Evolutionary conservation across 2,113 vertebrate genomes (phyloP).

Genomic region (Dromaius novaehollandiae): DNA sequence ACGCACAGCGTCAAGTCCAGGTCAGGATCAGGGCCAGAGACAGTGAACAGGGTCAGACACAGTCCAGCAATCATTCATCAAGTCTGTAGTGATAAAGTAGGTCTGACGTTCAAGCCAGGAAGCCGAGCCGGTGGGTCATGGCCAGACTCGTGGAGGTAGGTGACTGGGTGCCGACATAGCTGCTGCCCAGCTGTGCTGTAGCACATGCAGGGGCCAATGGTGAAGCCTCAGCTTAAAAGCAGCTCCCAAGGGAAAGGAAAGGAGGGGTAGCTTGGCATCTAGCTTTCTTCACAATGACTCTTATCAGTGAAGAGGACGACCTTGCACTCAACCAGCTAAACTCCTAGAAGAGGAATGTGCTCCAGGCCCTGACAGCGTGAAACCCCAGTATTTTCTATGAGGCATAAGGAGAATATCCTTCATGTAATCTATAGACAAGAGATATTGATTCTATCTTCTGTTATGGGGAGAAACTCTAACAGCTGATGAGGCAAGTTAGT

Average conservation of each 20-base stretch:
- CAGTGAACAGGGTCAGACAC: not conserved
- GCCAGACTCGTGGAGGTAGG: too few species aligned
- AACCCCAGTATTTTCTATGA: not conserved
- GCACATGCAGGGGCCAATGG: too few species aligned
- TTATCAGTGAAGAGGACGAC: not conserved
- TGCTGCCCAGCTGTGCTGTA: too few species aligned
- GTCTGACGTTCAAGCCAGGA: not conserved
- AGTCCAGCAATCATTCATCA: not conserved
- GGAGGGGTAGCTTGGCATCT: too few species aligned
- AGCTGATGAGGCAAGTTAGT: not conserved
- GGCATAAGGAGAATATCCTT: not conserved
- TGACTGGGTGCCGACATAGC: too few species aligned
- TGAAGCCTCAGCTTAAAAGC: too few species aligned
- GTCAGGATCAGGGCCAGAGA: not conserved
- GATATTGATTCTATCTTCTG: not conserved
- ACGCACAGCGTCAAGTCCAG: not conserved
- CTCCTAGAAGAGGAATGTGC: accelerated
- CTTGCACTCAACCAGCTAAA: not conserved
- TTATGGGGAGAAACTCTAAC: not conserved
- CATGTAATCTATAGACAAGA: not conserved
- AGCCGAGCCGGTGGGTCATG: too few species aligned
- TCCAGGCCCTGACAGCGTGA: not conserved
- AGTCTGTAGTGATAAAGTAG: not conserved
- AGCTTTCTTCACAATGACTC: too few species aligned
- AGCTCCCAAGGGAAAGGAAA: too few species aligned